Conservation (phyloP, 1,140 invertebrate species). For the Trichogramma pretiosum region DNA sequence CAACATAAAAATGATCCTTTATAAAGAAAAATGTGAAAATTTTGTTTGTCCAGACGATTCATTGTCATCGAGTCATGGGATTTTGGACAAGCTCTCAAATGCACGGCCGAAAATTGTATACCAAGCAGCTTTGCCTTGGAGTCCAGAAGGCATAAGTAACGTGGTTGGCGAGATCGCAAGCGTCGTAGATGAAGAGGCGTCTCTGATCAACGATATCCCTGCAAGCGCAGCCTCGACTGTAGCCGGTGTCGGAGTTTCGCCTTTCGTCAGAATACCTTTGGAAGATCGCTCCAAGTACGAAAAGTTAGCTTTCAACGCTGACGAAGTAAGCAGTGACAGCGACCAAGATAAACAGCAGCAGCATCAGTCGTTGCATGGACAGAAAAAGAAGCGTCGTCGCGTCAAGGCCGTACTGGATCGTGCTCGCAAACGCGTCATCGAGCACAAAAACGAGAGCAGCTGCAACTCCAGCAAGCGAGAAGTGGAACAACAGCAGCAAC, state of each 20-base stretch:
- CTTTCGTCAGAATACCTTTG: constrained; percentile 55
- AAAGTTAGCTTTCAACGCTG: constrained; percentile 55
- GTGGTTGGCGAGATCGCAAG: not conserved
- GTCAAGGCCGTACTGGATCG: constrained; percentile 32
- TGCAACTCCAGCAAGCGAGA: constrained; percentile 1
- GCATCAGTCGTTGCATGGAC: constrained; percentile 29
- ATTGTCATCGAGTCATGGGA: too few relatives aligned
- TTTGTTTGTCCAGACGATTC: too few relatives aligned
- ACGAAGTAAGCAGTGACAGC: constrained; percentile 53
- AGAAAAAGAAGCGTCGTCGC: constrained; percentile 35
- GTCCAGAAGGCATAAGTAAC: constrained; percentile 9
- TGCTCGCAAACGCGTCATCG: constrained; percentile 26
- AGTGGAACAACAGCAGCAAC: constrained; percentile 2
- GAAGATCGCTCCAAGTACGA: constrained; percentile 74
- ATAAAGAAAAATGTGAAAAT: too few relatives aligned
- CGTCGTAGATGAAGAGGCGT: constrained; percentile 30
- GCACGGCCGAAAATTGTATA: too few relatives aligned
- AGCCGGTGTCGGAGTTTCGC: constrained; percentile 38
- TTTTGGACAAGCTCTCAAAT: constrained; percentile 21
- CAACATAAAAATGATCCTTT: too few relatives aligned
- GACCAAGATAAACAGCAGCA: constrained; percentile 38
- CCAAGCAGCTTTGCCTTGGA: constrained; percentile 32
- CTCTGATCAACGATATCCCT: too few relatives aligned
- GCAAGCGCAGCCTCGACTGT: constrained; percentile 31
- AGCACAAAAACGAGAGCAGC: not conserved